Conservation (phyloP, 2,888 invertebrate genomes). For the Spilarctia lutea region DNA sequence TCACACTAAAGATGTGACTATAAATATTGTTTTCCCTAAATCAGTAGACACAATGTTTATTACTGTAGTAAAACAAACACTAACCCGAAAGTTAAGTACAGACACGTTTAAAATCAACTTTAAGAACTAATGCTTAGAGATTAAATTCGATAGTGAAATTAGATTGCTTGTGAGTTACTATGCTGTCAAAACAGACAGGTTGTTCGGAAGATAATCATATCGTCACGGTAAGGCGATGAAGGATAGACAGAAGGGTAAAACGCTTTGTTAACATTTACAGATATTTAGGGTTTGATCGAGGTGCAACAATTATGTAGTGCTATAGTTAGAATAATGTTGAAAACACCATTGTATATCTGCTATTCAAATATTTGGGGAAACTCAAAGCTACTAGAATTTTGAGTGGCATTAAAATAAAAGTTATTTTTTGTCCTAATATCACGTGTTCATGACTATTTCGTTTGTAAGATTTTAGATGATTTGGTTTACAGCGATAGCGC, state of each 20-base stretch:
- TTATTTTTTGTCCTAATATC: not conserved
- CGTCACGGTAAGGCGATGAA: constrained; percentile 20
- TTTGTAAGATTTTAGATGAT: too few relatives aligned
- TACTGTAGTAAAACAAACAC: constrained; percentile 39
- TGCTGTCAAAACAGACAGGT: constrained; percentile 38
- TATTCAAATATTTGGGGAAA: not conserved
- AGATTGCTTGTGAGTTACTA: constrained; percentile 28
- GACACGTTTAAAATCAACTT: constrained; percentile 14
- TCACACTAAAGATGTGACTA: constrained; percentile 26
- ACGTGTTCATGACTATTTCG: too few relatives aligned
- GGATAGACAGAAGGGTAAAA: constrained; percentile 27
- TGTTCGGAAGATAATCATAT: constrained; percentile 34
- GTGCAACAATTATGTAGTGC: constrained; percentile 4
- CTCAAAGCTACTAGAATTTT: not conserved
- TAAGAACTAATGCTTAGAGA: accelerated
- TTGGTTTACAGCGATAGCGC: too few relatives aligned
- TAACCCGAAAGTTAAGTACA: constrained; percentile 24
- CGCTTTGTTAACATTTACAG: constrained; percentile 19
- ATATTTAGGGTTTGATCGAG: constrained; percentile 19
- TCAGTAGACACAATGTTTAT: constrained; percentile 38
- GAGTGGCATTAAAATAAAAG: not conserved
- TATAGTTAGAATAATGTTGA: not conserved
- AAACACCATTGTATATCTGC: not conserved
- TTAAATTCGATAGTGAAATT: constrained; percentile 2
- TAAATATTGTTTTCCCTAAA: constrained; percentile 32